A percentile compares a stretch with the other conserved stretches of the same genome.
Evolutionary conservation across 2,797 vertebrate species (phyloP).

Genomic region (Anolis apletophallus): DNA sequence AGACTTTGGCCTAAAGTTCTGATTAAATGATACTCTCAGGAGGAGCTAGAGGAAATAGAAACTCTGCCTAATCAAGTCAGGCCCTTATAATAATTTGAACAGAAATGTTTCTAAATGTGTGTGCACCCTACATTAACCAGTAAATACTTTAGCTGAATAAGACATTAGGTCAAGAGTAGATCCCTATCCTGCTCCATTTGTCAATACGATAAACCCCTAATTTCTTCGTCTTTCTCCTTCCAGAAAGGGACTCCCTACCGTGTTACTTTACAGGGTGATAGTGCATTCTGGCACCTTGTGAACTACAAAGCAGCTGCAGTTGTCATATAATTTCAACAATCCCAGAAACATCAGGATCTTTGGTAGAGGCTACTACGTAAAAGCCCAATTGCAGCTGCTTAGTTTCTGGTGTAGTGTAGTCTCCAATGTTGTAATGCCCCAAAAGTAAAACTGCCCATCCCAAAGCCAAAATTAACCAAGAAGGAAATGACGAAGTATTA

Average conservation of each 20-base stretch:
- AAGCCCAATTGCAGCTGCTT: neutral
- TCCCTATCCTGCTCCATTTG: neutral
- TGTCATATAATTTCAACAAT: too few species aligned
- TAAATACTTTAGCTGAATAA: neutral
- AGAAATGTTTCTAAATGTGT: neutral
- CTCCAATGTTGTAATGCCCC: neutral
- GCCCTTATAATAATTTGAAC: neutral
- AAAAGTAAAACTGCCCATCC: neutral
- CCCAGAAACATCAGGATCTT: neutral
- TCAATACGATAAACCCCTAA: neutral
- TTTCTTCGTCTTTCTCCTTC: neutral
- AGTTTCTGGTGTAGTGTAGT: neutral
- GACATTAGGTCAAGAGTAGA: too few species aligned
- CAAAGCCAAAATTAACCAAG: neutral
- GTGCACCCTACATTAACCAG: neutral
- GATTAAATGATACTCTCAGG: neutral
- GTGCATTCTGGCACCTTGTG: neutral
- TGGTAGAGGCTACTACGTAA: too few species aligned
- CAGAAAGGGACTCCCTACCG: neutral
- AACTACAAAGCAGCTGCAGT: too few species aligned
- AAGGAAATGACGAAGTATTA: too few species aligned
- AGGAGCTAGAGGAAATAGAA: neutral
- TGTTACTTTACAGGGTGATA: neutral
- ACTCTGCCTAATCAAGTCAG: neutral
- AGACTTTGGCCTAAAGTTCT: neutral